phyloP scores from a whole-genome alignment of 2,797 vertebrate genomes.

The Australoheros facetus region DNA sequence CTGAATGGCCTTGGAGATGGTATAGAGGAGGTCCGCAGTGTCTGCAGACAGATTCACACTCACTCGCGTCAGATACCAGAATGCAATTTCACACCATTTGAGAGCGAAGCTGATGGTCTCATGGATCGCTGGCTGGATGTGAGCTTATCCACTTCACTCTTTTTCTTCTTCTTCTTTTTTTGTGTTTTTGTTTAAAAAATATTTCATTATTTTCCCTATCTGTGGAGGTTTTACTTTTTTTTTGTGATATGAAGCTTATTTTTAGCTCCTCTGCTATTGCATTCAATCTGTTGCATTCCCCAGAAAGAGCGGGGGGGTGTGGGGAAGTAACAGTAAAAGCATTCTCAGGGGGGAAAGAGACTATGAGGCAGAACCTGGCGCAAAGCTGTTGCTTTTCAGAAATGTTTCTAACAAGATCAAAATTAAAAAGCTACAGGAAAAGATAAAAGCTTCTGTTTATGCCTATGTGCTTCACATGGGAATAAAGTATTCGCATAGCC shows the following conservation, averaged over 20 bases:
- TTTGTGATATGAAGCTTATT: background rate
- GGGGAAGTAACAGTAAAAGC: background rate
- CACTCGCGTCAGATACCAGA: slow-evolving; percentile 86
- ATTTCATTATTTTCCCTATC: background rate
- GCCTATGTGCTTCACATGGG: background rate
- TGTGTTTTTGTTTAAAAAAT: background rate
- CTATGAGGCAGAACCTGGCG: background rate
- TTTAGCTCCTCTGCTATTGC: background rate
- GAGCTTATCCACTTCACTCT: slow-evolving; percentile 47
- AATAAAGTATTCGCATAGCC: too few relatives aligned
- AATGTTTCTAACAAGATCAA: background rate
- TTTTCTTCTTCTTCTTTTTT: background rate
- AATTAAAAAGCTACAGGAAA: background rate
- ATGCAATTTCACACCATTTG: slow-evolving; percentile 82
- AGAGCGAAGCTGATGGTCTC: slow-evolving; percentile 87
- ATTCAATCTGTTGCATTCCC: background rate
- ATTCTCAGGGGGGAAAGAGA: background rate
- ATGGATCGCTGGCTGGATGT: slow-evolving; percentile 97
- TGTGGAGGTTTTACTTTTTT: background rate
- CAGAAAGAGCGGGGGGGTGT: background rate
- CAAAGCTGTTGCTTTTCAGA: background rate
- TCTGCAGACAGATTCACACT: slow-evolving; percentile 89
- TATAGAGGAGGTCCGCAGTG: slow-evolving; percentile 86
- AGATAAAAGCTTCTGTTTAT: background rate
- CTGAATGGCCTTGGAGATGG: slow-evolving; percentile 80